A percentile compares a stretch with the other conserved stretches of the same genome.
phyloP scores from a whole-genome alignment of 2,888 invertebrate species.

The Thalpophila matura region DNA sequence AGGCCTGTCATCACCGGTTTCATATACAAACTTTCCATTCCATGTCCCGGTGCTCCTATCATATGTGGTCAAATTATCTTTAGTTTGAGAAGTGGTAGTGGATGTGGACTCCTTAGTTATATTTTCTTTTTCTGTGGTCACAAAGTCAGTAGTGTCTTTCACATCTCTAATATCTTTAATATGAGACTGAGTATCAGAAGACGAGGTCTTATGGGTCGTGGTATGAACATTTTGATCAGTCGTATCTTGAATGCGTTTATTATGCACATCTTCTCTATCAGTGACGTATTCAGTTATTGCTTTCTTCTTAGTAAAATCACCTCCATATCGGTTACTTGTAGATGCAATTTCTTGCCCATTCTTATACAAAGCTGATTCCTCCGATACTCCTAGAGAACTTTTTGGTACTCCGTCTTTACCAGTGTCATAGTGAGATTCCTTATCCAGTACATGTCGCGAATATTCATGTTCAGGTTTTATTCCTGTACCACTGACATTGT shows the following conservation, averaged over 20 bases:
- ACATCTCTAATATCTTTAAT: conserved; percentile 75
- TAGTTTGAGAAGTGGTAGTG: conserved; percentile 76
- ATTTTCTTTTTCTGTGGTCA: conserved; percentile 87
- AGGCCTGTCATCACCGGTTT: conserved; percentile 85
- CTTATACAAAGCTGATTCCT: conserved; percentile 83
- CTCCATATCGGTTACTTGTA: conserved; percentile 83
- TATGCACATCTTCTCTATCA: conserved; percentile 74
- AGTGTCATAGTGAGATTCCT: conserved; percentile 90
- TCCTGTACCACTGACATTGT: conserved; percentile 89
- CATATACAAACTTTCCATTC: conserved; percentile 91
- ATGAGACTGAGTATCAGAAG: conserved; percentile 73
- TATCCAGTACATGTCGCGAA: conserved; percentile 88
- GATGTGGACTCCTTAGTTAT: conserved; percentile 83
- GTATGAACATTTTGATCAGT: conserved; percentile 71
- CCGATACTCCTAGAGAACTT: conserved; percentile 82
- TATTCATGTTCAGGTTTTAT: conserved; percentile 91
- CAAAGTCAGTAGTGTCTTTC: conserved; percentile 79
- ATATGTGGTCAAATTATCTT: conserved; percentile 85
- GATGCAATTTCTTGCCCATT: conserved; percentile 87
- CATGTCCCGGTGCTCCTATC: conserved; percentile 89
- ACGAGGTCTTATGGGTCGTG: conserved; percentile 71
- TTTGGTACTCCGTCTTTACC: conserved; percentile 89
- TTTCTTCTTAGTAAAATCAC: conserved; percentile 85
- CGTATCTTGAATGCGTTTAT: conserved; percentile 72
- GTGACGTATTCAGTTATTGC: conserved; percentile 81